A percentile compares a stretch with the other conserved stretches of the same genome.
phyloP scores from a whole-genome alignment of 2,888 invertebrate genomes.

The Orthosia gracilis region DNA sequence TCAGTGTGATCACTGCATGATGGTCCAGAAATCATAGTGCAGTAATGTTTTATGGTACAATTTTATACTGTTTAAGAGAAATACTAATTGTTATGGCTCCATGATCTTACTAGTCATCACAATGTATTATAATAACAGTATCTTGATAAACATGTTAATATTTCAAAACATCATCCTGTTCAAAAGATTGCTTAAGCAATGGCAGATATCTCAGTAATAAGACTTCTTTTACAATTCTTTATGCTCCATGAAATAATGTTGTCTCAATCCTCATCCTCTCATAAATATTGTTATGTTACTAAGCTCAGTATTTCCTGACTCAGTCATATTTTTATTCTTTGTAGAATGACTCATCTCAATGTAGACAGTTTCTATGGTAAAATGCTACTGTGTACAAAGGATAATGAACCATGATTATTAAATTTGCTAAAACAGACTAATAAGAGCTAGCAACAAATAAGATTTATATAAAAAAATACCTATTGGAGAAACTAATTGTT shows the following conservation, averaged over 20 bases:
- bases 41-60: neutral
- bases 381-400: conserved; percentile 35
- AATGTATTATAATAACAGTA: conserved; percentile 20
- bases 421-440: conserved; percentile 2
- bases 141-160: conserved; percentile 26
- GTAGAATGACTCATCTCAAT: conserved; percentile 52
- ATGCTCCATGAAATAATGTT: neutral
- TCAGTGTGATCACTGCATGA: conserved; percentile 15
- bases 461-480: neutral
- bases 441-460: neutral
- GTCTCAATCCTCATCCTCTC: conserved; percentile 1
- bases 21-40: conserved; percentile 8
- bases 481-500: neutral
- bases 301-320: conserved; percentile 48
- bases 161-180: conserved; percentile 25
- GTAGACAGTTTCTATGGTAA: conserved; percentile 48
- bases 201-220: neutral
- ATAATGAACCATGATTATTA: conserved; percentile 42
- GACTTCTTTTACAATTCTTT: neutral
- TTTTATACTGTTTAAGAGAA: neutral
- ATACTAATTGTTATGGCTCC: conserved; percentile 12
- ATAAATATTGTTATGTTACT: conserved; percentile 26
- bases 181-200: neutral
- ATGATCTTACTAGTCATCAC: conserved; percentile 20
- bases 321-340: conserved; percentile 58